Percentiles rank a stretch among this genome's conserved stretches.
phyloP scores from a whole-genome alignment of 2,797 vertebrate genomes.

The Clamator glandarius region DNA sequence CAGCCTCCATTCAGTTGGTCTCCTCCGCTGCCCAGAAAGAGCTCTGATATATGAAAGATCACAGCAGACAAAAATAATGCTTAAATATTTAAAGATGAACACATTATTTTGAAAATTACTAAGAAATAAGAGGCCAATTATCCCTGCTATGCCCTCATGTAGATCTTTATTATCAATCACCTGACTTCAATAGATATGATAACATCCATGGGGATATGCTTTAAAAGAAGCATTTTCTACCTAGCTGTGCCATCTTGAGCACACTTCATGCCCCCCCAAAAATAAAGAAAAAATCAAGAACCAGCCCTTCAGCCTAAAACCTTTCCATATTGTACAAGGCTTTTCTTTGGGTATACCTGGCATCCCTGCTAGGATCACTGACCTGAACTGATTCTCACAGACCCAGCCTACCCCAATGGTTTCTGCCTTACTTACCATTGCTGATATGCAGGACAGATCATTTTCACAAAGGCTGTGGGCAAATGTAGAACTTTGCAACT shows the following conservation, averaged over 20 bases:
- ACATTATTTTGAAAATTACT: neutral
- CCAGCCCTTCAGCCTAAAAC: neutral
- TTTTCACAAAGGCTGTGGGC: neutral
- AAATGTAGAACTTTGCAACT: neutral
- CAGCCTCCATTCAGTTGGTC: no score
- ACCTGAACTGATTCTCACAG: rapidly evolving
- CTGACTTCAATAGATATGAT: neutral
- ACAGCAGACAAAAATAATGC: neutral
- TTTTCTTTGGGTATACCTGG: neutral
- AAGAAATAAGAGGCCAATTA: neutral
- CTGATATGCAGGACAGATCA: neutral
- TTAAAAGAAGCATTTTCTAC: neutral
- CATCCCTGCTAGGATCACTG: neutral
- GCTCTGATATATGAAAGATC: neutral
- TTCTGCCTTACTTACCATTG: neutral
- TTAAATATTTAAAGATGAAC: neutral
- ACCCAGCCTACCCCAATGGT: neutral
- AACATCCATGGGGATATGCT: neutral
- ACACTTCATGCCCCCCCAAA: neutral
- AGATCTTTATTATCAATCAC: neutral
- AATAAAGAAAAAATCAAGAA: no score
- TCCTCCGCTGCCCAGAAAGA: neutral
- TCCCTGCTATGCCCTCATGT: neutral
- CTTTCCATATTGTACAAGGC: neutral
- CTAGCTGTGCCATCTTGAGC: neutral